Conservation (phyloP, 2,113 vertebrate genomes). For the Bothrops jararaca region DNA sequence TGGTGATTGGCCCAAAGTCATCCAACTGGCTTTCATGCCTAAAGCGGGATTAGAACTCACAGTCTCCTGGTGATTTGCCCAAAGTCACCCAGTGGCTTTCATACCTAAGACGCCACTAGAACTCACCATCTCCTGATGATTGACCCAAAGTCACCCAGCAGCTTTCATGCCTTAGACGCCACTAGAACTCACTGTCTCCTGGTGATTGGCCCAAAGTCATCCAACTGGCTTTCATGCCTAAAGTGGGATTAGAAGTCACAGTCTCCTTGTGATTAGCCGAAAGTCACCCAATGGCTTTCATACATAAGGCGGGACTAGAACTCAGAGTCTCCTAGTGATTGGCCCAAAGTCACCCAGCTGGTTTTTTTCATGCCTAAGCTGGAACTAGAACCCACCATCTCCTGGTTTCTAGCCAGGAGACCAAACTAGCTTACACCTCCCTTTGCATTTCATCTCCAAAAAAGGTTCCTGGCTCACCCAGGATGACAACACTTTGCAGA, state of each 20-base stretch:
- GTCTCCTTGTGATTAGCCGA: neutral
- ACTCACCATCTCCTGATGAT: neutral
- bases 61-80: neutral
- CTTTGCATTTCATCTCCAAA: neutral
- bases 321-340: too few species aligned
- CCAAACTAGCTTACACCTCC: neutral
- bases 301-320: too few species aligned
- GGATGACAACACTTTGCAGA: neutral
- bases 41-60: neutral
- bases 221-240: neutral
- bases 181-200: neutral
- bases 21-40: neutral
- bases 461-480: neutral
- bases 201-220: neutral
- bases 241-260: accelerated
- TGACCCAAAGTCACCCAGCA: neutral
- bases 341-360: neutral
- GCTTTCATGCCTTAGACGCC: neutral
- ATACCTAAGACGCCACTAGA: neutral
- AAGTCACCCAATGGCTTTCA: neutral
- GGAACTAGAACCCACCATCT: neutral
- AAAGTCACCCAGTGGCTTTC: neutral
- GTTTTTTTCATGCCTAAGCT: neutral
- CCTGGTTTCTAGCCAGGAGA: neutral
- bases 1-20: neutral